phyloP scores from a whole-genome alignment of 2,888 invertebrate genomes.

The Branchipolynoe longqiensis region DNA sequence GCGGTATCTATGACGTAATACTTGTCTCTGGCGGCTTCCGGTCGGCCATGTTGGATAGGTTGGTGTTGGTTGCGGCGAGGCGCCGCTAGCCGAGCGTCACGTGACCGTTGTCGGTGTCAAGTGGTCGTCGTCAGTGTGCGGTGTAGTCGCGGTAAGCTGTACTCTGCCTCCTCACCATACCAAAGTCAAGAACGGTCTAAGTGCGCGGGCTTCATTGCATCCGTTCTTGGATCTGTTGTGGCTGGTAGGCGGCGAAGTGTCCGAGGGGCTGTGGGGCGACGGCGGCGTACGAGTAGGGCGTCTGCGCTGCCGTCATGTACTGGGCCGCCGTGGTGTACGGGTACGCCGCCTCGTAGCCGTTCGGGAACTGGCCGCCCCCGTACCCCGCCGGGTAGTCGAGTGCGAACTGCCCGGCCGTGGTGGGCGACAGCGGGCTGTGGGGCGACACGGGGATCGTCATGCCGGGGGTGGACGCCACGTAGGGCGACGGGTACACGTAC shows the following conservation, averaged over 20 bases:
- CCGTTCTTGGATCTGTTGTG: constrained; percentile 58
- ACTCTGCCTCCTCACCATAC: neutral
- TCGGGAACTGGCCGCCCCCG: constrained; percentile 54
- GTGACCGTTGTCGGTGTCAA: no score
- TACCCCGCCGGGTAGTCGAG: constrained; percentile 51
- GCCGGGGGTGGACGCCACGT: constrained; percentile 40
- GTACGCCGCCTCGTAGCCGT: constrained; percentile 57
- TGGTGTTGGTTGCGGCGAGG: neutral
- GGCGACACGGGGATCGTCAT: constrained; percentile 55
- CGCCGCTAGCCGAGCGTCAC: no score
- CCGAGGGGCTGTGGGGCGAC: constrained; percentile 56
- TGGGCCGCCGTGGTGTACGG: constrained; percentile 51
- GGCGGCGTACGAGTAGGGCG: constrained; percentile 57
- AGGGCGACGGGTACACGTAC: constrained; percentile 57
- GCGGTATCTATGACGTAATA: constrained; percentile 50
- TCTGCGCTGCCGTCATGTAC: constrained; percentile 43
- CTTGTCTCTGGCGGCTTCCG: constrained; percentile 46
- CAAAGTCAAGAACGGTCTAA: constrained; percentile 24
- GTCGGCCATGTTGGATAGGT: neutral
- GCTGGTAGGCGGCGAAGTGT: constrained; percentile 56
- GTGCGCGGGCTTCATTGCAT: constrained; percentile 48
- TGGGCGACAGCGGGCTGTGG: constrained; percentile 52
- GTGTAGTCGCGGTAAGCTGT: neutral
- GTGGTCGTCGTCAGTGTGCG: neutral
- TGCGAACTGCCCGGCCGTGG: constrained; percentile 44